These are phyloP conservation scores for Megalops atlanticus DNA, from an alignment of 2,113 vertebrate genomes.

Conservation along the genomic window DNA sequence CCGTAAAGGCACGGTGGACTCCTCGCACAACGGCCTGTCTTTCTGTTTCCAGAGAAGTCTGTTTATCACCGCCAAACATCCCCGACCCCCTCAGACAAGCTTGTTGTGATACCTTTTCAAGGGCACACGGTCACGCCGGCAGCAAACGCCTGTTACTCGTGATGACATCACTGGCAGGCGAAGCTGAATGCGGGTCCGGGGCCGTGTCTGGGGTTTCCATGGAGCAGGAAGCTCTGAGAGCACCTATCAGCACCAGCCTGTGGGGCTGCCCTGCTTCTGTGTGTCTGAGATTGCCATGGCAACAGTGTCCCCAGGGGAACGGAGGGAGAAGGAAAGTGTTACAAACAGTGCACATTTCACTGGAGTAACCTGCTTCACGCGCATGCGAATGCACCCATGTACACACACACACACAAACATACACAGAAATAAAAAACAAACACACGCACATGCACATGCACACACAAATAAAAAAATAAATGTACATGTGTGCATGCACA, in stretches of 20 bases:
- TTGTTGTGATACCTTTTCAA: not conserved
- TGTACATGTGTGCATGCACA: not conserved
- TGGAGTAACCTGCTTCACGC: constrained; percentile 11
- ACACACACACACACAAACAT: not conserved
- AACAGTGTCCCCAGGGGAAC: constrained; percentile 28
- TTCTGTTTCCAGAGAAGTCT: no score
- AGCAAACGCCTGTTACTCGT: not conserved
- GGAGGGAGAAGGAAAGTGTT: constrained; percentile 19
- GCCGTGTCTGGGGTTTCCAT: not conserved
- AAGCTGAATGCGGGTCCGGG: not conserved
- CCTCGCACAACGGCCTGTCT: not conserved
- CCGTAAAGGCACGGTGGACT: not conserved
- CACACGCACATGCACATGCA: not conserved
- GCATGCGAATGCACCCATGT: not conserved
- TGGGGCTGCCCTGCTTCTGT: not conserved
- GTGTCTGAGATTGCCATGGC: constrained; percentile 32
- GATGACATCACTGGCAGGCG: not conserved
- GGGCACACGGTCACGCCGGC: not conserved
- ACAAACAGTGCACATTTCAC: constrained; percentile 13
- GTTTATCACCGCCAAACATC: no score
- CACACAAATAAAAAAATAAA: constrained; percentile 8
- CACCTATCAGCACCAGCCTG: not conserved
- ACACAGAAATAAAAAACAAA: constrained; percentile 3
- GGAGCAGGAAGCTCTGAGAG: not conserved
- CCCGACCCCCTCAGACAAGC: not conserved